Evolutionary conservation across 2,888 invertebrate species (phyloP).

Genomic region (Archips xylosteana): DNA sequence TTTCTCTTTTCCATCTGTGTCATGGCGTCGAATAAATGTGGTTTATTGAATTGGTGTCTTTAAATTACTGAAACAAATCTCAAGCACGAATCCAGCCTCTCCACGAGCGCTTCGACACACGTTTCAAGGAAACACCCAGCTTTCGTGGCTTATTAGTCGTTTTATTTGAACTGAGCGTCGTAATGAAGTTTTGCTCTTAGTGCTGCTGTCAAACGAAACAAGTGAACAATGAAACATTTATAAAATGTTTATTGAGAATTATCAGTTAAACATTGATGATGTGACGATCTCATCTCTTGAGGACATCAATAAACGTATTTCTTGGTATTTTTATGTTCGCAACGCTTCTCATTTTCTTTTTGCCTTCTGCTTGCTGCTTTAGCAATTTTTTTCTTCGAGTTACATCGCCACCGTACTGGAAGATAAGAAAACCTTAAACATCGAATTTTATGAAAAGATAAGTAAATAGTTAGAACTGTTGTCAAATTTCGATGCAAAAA

Average conservation of each 20-base stretch:
- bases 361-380: constrained; percentile 96
- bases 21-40: no score
- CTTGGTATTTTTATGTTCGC: constrained; percentile 96
- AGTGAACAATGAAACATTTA: background rate
- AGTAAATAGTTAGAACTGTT: no score
- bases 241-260: constrained; percentile 6
- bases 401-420: constrained; percentile 96
- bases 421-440: constrained; percentile 51
- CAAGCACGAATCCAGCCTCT: no score
- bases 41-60: no score
- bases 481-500: no score
- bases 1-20: no score
- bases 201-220: background rate
- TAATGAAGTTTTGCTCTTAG: background rate
- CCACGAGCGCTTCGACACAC: no score
- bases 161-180: background rate
- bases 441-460: no score
- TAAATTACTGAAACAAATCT: no score
- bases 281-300: constrained; percentile 88
- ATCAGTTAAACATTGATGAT: background rate
- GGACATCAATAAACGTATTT: constrained; percentile 96
- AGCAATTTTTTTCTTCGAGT: constrained; percentile 95
- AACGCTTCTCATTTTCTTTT: constrained; percentile 95
- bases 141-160: background rate
- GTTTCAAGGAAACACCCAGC: background rate